Evolutionary conservation across 2,888 invertebrate species (phyloP).

Genomic region (Deilephila porcellus): DNA sequence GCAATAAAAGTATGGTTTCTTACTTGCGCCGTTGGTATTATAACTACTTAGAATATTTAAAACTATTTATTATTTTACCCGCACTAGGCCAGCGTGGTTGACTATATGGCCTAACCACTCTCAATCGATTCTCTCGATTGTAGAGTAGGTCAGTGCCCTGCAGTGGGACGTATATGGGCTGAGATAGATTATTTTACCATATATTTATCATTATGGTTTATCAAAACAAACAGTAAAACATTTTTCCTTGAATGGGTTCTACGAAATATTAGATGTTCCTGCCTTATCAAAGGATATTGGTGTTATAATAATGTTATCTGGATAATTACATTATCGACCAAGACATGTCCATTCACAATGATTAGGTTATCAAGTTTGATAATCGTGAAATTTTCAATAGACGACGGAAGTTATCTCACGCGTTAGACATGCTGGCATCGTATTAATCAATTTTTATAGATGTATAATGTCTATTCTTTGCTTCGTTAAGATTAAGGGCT

Average conservation of each 20-base stretch:
- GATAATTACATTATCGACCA: slow-evolving; percentile 7
- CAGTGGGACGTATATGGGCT: too few relatives aligned
- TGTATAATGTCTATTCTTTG: background rate
- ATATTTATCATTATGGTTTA: too few relatives aligned
- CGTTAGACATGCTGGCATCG: slow-evolving; percentile 35
- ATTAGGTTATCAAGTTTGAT: slow-evolving; percentile 17
- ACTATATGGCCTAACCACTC: too few relatives aligned
- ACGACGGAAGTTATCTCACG: slow-evolving; percentile 4
- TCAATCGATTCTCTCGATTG: too few relatives aligned
- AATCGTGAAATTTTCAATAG: slow-evolving; percentile 25
- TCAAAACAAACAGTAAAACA: background rate
- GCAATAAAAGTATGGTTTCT: background rate
- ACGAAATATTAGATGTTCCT: slow-evolving; percentile 19
- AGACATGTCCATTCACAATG: slow-evolving; percentile 10
- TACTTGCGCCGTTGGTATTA: background rate
- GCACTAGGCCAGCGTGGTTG: too few relatives aligned
- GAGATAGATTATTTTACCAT: too few relatives aligned
- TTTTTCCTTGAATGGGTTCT: background rate
- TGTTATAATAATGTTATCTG: slow-evolving; percentile 21
- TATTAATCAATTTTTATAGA: slow-evolving; percentile 32
- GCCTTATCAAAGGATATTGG: slow-evolving; percentile 9
- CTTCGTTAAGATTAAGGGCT: background rate
- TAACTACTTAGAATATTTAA: too few relatives aligned
- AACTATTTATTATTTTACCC: too few relatives aligned
- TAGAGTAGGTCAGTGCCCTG: too few relatives aligned